Evolutionary conservation across 2,888 invertebrate species (phyloP).

Genomic region (Cremastinae sp.): DNA sequence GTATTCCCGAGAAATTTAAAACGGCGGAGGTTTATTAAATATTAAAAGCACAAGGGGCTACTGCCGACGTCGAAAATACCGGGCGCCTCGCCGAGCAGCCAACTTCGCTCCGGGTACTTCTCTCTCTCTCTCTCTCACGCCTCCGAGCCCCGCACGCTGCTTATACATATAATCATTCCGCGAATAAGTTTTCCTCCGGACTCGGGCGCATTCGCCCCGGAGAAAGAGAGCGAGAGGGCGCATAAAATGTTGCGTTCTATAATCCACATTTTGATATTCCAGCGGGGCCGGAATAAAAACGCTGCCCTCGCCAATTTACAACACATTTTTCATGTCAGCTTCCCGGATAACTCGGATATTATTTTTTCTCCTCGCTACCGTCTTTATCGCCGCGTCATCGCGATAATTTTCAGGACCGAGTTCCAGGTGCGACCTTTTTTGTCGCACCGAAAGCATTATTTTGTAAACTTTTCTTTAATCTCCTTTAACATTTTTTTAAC

Average conservation of each 20-base stretch:
- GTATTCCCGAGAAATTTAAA: slow-evolving; percentile 61
- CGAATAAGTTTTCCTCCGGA: slow-evolving; percentile 54
- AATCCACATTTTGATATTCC: slow-evolving; percentile 24
- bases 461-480: no score
- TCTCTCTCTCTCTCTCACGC: not conserved
- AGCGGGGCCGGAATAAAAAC: not conserved
- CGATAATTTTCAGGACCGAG: no score
- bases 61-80: slow-evolving; percentile 40
- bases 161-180: slow-evolving; percentile 62
- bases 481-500: no score
- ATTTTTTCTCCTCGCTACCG: no score
- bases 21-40: slow-evolving; percentile 64
- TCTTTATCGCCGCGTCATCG: slow-evolving; percentile 10
- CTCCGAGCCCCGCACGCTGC: slow-evolving; percentile 38
- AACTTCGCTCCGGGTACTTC: not conserved
- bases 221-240: slow-evolving; percentile 28
- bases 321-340: slow-evolving; percentile 36
- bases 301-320: slow-evolving; percentile 18
- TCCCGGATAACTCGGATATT: slow-evolving; percentile 11
- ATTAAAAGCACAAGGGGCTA: slow-evolving; percentile 61
- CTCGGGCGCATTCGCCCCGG: slow-evolving; percentile 39
- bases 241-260: slow-evolving; percentile 44
- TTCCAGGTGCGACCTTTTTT: no score
- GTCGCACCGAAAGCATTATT: no score
- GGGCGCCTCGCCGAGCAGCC: slow-evolving; percentile 8